Conservation (phyloP, 2,888 invertebrate species). For the Ophraella communa region DNA sequence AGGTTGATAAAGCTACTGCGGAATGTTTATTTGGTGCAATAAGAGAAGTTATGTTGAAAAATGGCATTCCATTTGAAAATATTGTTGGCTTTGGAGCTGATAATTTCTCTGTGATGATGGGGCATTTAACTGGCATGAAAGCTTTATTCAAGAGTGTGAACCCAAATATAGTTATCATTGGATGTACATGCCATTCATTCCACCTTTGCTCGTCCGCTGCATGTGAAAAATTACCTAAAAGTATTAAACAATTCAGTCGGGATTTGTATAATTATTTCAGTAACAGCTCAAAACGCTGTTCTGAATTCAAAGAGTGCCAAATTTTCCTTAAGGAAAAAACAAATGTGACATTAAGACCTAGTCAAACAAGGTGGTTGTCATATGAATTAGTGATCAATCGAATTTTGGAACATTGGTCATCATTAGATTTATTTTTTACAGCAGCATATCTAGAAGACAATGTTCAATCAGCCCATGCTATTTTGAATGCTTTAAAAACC, state of each 20-base stretch:
- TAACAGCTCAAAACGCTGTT: conserved; percentile 16
- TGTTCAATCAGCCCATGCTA: conserved; percentile 14
- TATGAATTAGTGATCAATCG: conserved; percentile 6
- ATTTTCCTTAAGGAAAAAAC: conserved; percentile 16
- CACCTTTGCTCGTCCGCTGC: too few species aligned
- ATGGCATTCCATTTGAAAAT: too few species aligned
- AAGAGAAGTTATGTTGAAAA: too few species aligned
- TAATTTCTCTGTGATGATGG: too few species aligned
- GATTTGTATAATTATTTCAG: conserved; percentile 14
- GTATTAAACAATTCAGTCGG: conserved; percentile 1
- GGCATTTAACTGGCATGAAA: too few species aligned
- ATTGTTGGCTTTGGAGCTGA: too few species aligned
- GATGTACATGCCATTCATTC: too few species aligned
- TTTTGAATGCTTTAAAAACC: conserved; percentile 15
- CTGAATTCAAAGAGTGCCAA: conserved; percentile 17
- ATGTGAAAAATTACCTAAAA: conserved; percentile 1
- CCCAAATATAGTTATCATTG: too few species aligned
- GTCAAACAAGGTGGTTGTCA: conserved; percentile 20
- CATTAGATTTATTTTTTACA: conserved; percentile 17
- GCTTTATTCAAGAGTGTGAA: too few species aligned
- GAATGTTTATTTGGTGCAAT: too few species aligned
- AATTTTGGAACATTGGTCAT: conserved; percentile 15
- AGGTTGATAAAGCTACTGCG: too few species aligned
- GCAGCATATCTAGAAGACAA: conserved; percentile 6
- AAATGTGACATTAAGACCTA: conserved; percentile 11